phyloP scores from a whole-genome alignment of 1,140 invertebrate genomes.

The Philaenus spumarius region DNA sequence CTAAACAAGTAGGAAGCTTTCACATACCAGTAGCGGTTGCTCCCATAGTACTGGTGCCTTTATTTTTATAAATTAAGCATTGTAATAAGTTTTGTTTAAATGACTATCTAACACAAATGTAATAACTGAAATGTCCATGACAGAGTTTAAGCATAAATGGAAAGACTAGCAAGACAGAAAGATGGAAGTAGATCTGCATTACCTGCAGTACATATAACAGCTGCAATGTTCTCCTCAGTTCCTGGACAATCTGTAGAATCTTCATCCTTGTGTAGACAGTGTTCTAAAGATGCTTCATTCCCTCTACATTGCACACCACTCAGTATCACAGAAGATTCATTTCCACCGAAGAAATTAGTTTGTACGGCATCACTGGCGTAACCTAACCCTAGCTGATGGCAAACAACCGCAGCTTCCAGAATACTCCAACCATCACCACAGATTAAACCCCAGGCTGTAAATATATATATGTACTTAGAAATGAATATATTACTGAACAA shows the following conservation, averaged over 20 bases:
- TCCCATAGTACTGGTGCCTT: no score
- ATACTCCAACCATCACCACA: slow-evolving; percentile 86
- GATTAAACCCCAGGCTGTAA: slow-evolving; percentile 66
- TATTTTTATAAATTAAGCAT: no score
- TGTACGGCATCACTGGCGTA: slow-evolving; percentile 70
- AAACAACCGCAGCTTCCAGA: slow-evolving; percentile 76
- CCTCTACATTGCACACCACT: slow-evolving; percentile 71
- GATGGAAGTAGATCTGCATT: no score
- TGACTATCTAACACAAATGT: no score
- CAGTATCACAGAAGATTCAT: slow-evolving; percentile 47
- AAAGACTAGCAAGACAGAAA: no score
- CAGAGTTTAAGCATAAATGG: no score
- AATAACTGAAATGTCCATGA: no score
- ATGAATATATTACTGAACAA: no score
- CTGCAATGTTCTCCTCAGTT: slow-evolving; percentile 64
- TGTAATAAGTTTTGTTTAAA: no score
- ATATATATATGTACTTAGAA: slow-evolving; percentile 3
- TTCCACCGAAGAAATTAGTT: slow-evolving; percentile 64
- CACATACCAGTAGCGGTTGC: no score
- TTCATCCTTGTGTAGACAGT: slow-evolving; percentile 60
- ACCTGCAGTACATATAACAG: slow-evolving; percentile 59
- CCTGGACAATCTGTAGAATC: slow-evolving; percentile 41
- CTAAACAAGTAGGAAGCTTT: no score
- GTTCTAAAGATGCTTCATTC: slow-evolving; percentile 58
- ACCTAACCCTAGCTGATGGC: slow-evolving; percentile 64